Evolutionary conservation across 2,888 invertebrate genomes (phyloP).

Genomic region (Melipona beecheii): DNA sequence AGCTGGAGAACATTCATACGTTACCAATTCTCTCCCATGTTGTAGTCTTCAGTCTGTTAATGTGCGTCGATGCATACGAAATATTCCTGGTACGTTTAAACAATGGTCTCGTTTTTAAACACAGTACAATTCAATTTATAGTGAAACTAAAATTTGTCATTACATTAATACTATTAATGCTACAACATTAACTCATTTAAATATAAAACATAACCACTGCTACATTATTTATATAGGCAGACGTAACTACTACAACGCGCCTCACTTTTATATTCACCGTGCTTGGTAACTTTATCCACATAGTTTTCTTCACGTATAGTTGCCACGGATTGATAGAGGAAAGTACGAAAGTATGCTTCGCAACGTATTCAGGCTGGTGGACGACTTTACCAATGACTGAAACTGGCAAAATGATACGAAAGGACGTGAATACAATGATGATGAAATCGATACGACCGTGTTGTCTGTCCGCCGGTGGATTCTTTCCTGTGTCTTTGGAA

Average conservation of each 20-base stretch:
- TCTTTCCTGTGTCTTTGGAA: constrained; percentile 53
- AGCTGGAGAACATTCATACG: constrained; percentile 61
- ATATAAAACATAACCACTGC: not conserved
- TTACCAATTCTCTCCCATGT: constrained; percentile 59
- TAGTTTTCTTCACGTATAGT: constrained; percentile 36
- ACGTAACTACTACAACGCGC: not conserved
- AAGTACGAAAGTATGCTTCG: constrained; percentile 1
- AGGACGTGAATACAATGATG: constrained; percentile 54
- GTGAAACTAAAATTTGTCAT: not conserved
- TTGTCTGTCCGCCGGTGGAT: constrained; percentile 48
- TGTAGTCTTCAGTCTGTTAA: constrained; percentile 52
- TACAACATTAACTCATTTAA: not conserved
- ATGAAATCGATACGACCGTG: constrained; percentile 54
- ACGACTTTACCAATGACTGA: constrained; percentile 1
- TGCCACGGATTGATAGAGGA: constrained; percentile 13
- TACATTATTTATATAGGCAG: not conserved
- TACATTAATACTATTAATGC: too few relatives aligned
- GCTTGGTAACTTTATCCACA: not conserved
- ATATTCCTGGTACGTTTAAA: constrained; percentile 49
- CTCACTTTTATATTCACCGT: constrained; percentile 20
- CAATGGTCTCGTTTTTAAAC: not conserved
- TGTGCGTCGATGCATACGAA: constrained; percentile 50
- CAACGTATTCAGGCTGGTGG: constrained; percentile 12
- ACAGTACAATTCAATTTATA: not conserved
- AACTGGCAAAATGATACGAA: constrained; percentile 30